These are phyloP conservation scores for Pseudoips prasinana DNA, from an alignment of 2,888 invertebrate species.

Conservation along the genomic window DNA sequence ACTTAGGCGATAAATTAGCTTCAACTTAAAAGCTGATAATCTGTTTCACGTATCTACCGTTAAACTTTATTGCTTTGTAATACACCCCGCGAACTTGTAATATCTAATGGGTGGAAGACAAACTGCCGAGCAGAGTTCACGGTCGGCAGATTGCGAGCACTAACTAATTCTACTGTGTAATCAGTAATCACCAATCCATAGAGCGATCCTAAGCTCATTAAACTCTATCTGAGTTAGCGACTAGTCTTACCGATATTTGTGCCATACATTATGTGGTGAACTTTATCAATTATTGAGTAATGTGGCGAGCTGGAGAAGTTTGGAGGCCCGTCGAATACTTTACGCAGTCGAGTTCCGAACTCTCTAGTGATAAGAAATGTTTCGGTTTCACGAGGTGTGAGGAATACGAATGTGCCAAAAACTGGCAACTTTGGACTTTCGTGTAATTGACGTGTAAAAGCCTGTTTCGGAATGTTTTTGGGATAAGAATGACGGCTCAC, in stretches of 20 bases:
- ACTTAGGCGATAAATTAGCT: too few relatives aligned
- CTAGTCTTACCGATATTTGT: constrained; percentile 64
- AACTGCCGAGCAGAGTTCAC: constrained; percentile 21
- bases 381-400: constrained; percentile 34
- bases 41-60: background rate
- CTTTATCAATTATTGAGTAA: constrained; percentile 76
- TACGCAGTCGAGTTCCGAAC: constrained; percentile 46
- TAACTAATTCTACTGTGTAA: constrained; percentile 52
- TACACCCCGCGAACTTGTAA: constrained; percentile 1
- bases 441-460: constrained; percentile 17
- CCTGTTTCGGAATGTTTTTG: constrained; percentile 25
- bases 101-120: constrained; percentile 9
- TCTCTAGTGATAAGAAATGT: constrained; percentile 50
- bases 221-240: constrained; percentile 42
- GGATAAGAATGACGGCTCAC: too few relatives aligned
- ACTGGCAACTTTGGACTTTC: constrained; percentile 22
- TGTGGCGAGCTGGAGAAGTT: constrained; percentile 48
- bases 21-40: too few relatives aligned
- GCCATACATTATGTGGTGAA: constrained; percentile 53
- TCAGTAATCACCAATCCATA: constrained; percentile 58
- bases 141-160: constrained; percentile 29
- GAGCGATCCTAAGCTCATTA: constrained; percentile 47
- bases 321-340: constrained; percentile 51
- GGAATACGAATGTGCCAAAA: constrained; percentile 39
- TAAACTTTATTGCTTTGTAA: background rate